phyloP scores from a whole-genome alignment of 1,140 invertebrate genomes.

The Dufourea novaeangliae region DNA sequence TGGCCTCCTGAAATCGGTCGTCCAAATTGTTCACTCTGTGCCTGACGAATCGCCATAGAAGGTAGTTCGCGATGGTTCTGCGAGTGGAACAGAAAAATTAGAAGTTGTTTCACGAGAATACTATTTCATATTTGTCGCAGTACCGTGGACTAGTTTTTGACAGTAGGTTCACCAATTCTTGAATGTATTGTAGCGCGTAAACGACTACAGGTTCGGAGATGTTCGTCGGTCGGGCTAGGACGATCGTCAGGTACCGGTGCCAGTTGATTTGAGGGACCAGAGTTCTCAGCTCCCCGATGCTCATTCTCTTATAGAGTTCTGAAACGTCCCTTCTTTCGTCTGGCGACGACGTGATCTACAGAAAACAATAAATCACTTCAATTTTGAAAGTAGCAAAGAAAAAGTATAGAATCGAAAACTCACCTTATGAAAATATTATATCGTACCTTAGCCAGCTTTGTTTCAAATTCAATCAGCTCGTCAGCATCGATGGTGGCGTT shows the following conservation, averaged over 20 bases:
- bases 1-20: constrained; percentile 86
- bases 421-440: too few species aligned
- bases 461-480: constrained; percentile 92
- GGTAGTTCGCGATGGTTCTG: constrained; percentile 87
- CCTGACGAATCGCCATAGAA: constrained; percentile 93
- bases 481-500: constrained; percentile 85
- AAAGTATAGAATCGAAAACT: too few species aligned
- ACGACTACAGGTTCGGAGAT: constrained; percentile 87
- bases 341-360: constrained; percentile 89
- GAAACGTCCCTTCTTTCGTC: constrained; percentile 91
- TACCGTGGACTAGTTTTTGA: constrained; percentile 77
- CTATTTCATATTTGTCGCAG: not conserved
- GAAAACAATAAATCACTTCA: constrained; percentile 2
- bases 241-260: constrained; percentile 87
- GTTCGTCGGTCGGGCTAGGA: constrained; percentile 84
- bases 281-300: constrained; percentile 85
- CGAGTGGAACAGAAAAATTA: constrained; percentile 1
- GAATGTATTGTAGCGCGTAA: constrained; percentile 87
- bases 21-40: constrained; percentile 93
- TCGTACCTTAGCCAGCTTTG: constrained; percentile 87
- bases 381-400: too few species aligned
- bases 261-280: constrained; percentile 90
- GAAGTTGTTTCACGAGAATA: not conserved
- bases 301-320: constrained; percentile 90
- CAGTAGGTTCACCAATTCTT: constrained; percentile 80